Evolutionary conservation across 2,797 vertebrate genomes (phyloP).

Genomic region (Labeo calbasu): DNA sequence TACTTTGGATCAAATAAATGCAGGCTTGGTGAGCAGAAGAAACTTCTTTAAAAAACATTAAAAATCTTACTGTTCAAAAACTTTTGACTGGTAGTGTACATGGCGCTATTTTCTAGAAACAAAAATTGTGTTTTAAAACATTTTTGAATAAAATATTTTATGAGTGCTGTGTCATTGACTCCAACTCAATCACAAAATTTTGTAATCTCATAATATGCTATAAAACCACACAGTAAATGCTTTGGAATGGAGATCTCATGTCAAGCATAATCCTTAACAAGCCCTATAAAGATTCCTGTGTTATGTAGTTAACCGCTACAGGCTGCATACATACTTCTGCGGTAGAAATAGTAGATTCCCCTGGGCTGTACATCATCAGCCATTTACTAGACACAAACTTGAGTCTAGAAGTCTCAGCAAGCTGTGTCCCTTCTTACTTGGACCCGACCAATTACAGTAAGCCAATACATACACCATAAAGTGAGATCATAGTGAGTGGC

Average conservation of each 20-base stretch:
- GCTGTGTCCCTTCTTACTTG: neutral
- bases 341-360: neutral
- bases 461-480: conserved; percentile 39
- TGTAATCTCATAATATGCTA: neutral
- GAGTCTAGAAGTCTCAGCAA: neutral
- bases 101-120: neutral
- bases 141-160: neutral
- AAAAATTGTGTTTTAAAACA: neutral
- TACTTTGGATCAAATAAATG: too few relatives aligned
- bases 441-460: conserved; percentile 10
- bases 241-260: neutral
- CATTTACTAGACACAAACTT: conserved; percentile 10
- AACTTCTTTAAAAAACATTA: too few relatives aligned
- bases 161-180: neutral
- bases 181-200: neutral
- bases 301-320: conserved; percentile 2
- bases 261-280: conserved; percentile 17
- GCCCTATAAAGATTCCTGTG: conserved; percentile 7
- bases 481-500: conserved; percentile 42
- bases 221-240: neutral
- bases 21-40: too few relatives aligned
- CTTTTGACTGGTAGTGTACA: too few relatives aligned
- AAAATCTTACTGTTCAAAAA: too few relatives aligned
- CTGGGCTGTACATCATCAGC: conserved; percentile 5
- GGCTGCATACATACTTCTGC: neutral